These are phyloP conservation scores for Helleia helle DNA, from an alignment of 2,888 invertebrate genomes.

Conservation along the genomic window DNA sequence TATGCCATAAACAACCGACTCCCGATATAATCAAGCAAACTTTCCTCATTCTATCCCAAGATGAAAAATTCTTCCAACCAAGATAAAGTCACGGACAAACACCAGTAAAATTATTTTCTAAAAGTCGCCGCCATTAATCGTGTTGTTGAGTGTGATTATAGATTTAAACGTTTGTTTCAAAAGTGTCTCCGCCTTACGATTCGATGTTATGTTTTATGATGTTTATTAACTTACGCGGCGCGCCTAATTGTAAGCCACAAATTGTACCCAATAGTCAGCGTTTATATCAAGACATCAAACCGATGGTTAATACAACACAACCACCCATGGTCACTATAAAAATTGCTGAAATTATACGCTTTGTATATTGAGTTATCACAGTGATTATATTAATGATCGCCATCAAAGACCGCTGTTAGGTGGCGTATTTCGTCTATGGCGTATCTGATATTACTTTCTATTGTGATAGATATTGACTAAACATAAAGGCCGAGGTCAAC, in stretches of 20 bases:
- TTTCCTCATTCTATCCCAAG: no score
- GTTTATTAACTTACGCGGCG: no score
- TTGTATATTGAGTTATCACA: slow-evolving; percentile 52
- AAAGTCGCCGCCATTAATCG: no score
- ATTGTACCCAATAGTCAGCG: slow-evolving; percentile 24
- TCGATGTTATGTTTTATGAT: no score
- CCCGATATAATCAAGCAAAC: no score
- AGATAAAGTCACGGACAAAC: no score
- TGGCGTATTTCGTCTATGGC: slow-evolving; percentile 20
- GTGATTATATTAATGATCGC: slow-evolving; percentile 56
- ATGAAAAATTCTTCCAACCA: no score
- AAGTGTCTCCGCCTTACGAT: slow-evolving; percentile 3
- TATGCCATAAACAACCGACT: no score
- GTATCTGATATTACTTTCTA: slow-evolving; percentile 38
- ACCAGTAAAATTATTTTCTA: no score
- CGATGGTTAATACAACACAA: slow-evolving; percentile 28
- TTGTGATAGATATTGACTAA: slow-evolving; percentile 37
- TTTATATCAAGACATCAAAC: slow-evolving; percentile 41
- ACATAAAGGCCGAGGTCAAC: slow-evolving; percentile 35
- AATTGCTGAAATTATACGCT: slow-evolving; percentile 59
- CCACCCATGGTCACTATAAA: slow-evolving; percentile 54
- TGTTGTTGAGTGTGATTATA: background rate
- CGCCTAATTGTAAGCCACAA: slow-evolving; percentile 23
- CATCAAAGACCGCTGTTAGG: slow-evolving; percentile 32
- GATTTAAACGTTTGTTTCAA: background rate